phyloP scores from a whole-genome alignment of 2,113 vertebrate genomes.

The Naja naja region DNA sequence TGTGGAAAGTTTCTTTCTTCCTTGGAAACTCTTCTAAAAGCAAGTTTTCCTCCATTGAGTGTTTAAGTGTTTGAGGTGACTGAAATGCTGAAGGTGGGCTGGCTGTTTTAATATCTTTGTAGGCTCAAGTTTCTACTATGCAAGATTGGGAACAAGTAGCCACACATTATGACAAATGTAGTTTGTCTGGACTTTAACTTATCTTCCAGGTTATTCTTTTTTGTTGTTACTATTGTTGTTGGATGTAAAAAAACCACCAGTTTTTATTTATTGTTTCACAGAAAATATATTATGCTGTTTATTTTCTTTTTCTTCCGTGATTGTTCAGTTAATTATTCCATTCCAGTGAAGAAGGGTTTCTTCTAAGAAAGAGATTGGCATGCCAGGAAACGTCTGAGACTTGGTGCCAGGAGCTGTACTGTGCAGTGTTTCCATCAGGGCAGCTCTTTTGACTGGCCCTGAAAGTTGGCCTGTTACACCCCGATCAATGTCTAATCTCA shows the following conservation, averaged over 20 bases:
- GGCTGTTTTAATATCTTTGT: constrained; percentile 70
- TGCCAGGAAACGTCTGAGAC: neutral
- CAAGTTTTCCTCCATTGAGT: constrained; percentile 76
- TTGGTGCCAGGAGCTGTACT: neutral
- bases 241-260: constrained; percentile 57
- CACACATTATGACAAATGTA: constrained; percentile 66
- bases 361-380: neutral
- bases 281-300: too few relatives aligned
- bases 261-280: constrained; percentile 54
- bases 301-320: constrained; percentile 38
- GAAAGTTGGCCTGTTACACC: neutral
- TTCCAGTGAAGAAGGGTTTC: neutral
- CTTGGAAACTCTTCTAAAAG: constrained; percentile 79
- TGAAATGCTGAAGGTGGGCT: constrained; percentile 76
- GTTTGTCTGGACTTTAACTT: constrained; percentile 50
- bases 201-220: constrained; percentile 57
- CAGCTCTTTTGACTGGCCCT: fast-evolving
- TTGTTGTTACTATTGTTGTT: constrained; percentile 39
- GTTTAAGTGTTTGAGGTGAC: constrained; percentile 82
- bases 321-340: constrained; percentile 13
- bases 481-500: neutral
- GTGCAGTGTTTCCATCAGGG: constrained; percentile 15
- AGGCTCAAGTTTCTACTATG: constrained; percentile 72
- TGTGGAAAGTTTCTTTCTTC: constrained; percentile 82
- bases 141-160: constrained; percentile 37